Base-by-base conservation (phyloP, 2,797 vertebrate genomes). In the Sebastes steindachneri region DNA sequence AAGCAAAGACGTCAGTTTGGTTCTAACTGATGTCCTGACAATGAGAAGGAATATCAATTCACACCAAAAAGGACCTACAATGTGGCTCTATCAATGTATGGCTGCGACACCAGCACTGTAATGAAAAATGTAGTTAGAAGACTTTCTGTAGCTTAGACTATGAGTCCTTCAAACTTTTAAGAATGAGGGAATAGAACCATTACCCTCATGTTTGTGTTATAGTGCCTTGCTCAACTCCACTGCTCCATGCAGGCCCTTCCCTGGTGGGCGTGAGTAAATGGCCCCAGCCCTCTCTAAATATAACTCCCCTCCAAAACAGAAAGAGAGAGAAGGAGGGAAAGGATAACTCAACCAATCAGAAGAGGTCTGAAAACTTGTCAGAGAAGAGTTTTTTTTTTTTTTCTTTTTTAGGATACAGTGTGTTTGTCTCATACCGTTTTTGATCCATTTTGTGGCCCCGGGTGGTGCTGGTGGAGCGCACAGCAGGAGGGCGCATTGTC, bases 1-100 rank as follows among this genome's bases (percentile, higher is more conserved):
- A 99, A 96, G 95, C 84, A 88, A 98, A 98, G 93, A 95, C 97
- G 29, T 93, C 97, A 54, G 94, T 96, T 78, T 99, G 98, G 98
- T 99, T 98, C 94, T 99, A 95, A 97, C 77, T 81, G 81, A 88
- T 74, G 80, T 64, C 62, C 73, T 54, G 79, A 82, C 69, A 86
- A 64, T 82, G 81, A 71, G 87, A 70, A 2, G 33, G 69, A 84
- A 7, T 80, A 73, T 76, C 71, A 59, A 1, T 68, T 77, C 51
- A 86, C 64, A 87, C 60, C 86, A 93, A 92, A 90, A 91, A 79
- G 26, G 73, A 79, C 57, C 53, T 74, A 70, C 41, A 21, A 33
- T 80, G 80, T 83, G 73, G 87, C 86, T 83, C 73, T 75, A 62
- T 68, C 37, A 28, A 68, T 73, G 59, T 82, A 65, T 74, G 71